Base-by-base conservation (phyloP, 92 coral and sea anemone genomes). In the Diadumene lineata region DNA sequence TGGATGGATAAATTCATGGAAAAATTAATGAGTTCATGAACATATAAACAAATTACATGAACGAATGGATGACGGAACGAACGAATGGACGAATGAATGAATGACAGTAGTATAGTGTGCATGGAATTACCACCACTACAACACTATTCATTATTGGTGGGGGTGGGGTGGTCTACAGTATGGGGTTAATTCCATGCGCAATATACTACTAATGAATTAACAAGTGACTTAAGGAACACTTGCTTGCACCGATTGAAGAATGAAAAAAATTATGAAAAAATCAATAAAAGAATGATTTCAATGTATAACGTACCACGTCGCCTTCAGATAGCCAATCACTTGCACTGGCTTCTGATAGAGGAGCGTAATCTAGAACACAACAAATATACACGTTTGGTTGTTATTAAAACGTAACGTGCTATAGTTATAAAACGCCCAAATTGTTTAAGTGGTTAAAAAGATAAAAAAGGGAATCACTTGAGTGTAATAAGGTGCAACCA, bases 241-340 rank as follows among this genome's bases (percentile, higher is more conserved):
- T n/a, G n/a, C n/a, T n/a, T n/a, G n/a, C n/a, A n/a, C n/a, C n/a
- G n/a, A n/a, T n/a, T n/a, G n/a, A n/a, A n/a, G 48, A 38, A 4
- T 38, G 48, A 13, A 38, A 4, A 4, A 13, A 21, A 19, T 22
- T 19, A 26, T 0, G 7, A 1, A 3, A 18, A 27, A 4, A 18
- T 1, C 2, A 56, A 0, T 16, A 0, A 0, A 34, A 0, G 19
- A 34, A 30, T 16, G 73, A 29, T 38, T 38, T 38, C 13, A 6
- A 53, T 15, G 8, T 16, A 10, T 7, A 26, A 43, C 97, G 60
- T 87, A 91, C 97, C 97, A 91, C 88, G 68, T 91, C 88, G 44
- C 88, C 97, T 76, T 91, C 97, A 19, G 97, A 91, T 61, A 91
- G 66, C 76, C 86, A 91, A 33, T 91, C 97, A 66, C 97, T 91